Percentiles rank a stretch among this genome's conserved stretches.
phyloP scores from a whole-genome alignment of 2,888 invertebrate genomes.

The Pachydiplax longipennis region DNA sequence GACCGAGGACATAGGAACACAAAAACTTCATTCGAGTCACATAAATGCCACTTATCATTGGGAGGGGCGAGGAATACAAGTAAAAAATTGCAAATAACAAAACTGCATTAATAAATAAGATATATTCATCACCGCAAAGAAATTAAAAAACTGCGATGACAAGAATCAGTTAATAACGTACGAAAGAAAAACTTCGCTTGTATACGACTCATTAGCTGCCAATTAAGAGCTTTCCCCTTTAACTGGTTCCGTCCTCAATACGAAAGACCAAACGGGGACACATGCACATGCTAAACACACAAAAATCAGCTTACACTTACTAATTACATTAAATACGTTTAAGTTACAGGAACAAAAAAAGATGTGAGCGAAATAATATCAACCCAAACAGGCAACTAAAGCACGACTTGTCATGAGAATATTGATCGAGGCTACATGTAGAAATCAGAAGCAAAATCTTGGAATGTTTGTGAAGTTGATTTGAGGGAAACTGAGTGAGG shows the following conservation, averaged over 20 bases:
- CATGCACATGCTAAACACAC: slow-evolving; percentile 25
- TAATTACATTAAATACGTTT: slow-evolving; percentile 2
- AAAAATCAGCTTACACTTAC: background rate
- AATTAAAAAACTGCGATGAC: slow-evolving; percentile 3
- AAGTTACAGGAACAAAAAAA: slow-evolving; percentile 25
- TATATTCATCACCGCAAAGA: background rate
- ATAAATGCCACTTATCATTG: background rate
- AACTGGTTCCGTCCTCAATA: background rate
- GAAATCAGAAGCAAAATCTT: background rate
- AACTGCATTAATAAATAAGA: slow-evolving; percentile 10
- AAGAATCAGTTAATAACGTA: background rate
- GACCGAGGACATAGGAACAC: background rate
- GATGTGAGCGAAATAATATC: background rate
- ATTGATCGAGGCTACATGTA: background rate
- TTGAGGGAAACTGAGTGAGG: background rate
- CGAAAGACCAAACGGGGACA: background rate
- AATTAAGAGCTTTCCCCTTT: background rate
- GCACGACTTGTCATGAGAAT: background rate
- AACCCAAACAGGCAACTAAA: background rate
- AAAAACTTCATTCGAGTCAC: background rate
- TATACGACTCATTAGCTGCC: slow-evolving; percentile 1
- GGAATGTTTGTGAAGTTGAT: background rate
- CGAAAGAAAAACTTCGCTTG: slow-evolving; percentile 1
- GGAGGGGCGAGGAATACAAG: background rate
- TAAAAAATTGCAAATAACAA: background rate